phyloP scores from a whole-genome alignment of 2,113 vertebrate species.

The Oreotrochilus melanogaster region DNA sequence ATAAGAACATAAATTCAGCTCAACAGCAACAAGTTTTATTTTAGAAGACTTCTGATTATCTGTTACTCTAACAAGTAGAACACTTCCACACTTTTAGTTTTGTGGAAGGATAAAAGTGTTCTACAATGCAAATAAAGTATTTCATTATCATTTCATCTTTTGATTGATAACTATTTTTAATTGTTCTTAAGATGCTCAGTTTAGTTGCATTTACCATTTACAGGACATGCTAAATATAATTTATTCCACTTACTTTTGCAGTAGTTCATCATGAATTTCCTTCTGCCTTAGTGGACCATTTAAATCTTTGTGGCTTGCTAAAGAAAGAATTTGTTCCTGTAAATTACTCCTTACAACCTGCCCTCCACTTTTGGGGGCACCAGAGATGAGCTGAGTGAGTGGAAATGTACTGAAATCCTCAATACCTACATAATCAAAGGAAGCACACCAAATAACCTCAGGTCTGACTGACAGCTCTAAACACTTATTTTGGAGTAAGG shows the following conservation, averaged over 20 bases:
- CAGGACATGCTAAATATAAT: not conserved
- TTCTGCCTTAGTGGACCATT: not conserved
- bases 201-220: not conserved
- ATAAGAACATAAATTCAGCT: not conserved
- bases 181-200: not conserved
- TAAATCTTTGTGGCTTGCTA: not conserved
- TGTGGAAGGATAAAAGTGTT: not conserved
- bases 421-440: not conserved
- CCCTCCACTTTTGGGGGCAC: not conserved
- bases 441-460: not conserved
- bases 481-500: not conserved
- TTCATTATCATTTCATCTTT: not conserved
- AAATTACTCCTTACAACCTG: not conserved
- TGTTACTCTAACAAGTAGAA: not conserved
- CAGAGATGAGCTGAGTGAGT: not conserved
- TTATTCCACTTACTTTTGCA: not conserved
- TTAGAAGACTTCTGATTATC: not conserved
- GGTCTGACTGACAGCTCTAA: not conserved
- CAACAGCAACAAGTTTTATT: not conserved
- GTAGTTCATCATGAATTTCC: not conserved
- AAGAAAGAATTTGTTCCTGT: slow-evolving; percentile 1
- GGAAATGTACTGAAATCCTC: slow-evolving; percentile 5
- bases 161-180: not conserved
- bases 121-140: not conserved
- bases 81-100: not conserved